Evolutionary conservation across 2,797 vertebrate species (phyloP), one percentile per base, ranked within the genome.

Genomic region (Alauda arvensis): DNA sequence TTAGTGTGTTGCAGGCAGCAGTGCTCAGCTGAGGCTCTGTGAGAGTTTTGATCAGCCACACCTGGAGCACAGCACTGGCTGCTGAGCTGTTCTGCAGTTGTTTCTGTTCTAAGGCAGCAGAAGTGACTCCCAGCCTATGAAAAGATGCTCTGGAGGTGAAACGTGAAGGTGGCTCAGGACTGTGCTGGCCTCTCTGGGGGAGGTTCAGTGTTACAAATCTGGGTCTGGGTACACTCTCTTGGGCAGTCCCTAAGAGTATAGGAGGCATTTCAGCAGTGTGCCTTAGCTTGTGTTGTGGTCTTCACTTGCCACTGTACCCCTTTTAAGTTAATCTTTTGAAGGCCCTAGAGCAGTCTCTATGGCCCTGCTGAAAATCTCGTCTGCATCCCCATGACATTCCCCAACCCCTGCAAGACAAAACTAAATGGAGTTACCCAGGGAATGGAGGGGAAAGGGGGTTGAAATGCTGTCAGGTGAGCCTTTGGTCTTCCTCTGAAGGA

Each of bases 231-330:
- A 1, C 7, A 0, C 37, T 28, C 29, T 26, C 31, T 7, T 34
- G 25, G 39, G 42, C n/a, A 48, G 51, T 14, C 46, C 0, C 0
- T 37, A 37, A 57, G 16, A 6, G 0, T 3, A 8, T 9, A 23
- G 18, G n/a, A 45, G 18, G 51, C 59, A 19, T 34, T 40, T 11
- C 18, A 57, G 24, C 71, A 26, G 28, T 2, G 34, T 42, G 55
- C 63, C 39, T 55, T 23, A 4, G 21, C 25, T 68, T 67, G 31
- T 37, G 18, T 8, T 37, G 55, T 12, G 39, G 29, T 45, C 55
- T 66, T 3, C 53, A 42, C 23, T 29, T 60, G 56, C 46, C 42
- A 7, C 26, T 29, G 37, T 17, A 6, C 17, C 42, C 18, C 20
- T 43, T 26, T 24, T 9, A 14, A 42, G 39, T 37, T 37, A 57